These are phyloP conservation scores for Leptopterna dolabrata DNA, from an alignment of 2,888 invertebrate genomes.

Conservation along the genomic window DNA sequence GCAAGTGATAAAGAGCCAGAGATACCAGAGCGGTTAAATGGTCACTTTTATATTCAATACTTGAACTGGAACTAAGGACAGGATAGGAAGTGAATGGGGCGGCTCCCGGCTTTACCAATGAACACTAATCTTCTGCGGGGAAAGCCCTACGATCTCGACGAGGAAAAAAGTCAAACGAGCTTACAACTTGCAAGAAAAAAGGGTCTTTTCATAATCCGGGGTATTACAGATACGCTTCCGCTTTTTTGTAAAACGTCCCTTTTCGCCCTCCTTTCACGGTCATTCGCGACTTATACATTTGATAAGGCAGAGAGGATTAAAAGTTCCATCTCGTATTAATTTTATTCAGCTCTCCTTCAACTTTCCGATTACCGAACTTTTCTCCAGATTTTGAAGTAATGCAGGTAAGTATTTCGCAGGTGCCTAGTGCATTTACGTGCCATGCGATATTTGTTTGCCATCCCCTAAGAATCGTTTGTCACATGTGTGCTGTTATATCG, in stretches of 20 bases:
- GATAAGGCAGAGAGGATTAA: constrained; percentile 41
- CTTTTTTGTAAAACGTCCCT: not conserved
- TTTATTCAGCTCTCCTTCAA: constrained; percentile 14
- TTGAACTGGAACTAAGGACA: not conserved
- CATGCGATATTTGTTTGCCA: no score
- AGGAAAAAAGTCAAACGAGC: constrained; percentile 44
- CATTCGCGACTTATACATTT: constrained; percentile 26
- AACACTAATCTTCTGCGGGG: constrained; percentile 30
- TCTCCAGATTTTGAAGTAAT: not conserved
- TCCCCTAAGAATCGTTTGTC: no score
- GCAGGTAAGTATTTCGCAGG: not conserved
- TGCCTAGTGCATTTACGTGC: not conserved
- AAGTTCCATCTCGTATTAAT: constrained; percentile 35
- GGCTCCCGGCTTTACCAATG: constrained; percentile 24
- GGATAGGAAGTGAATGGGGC: not conserved
- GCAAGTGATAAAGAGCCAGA: constrained; percentile 5
- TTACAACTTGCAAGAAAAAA: constrained; percentile 47
- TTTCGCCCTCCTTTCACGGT: not conserved
- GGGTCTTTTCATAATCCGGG: constrained; percentile 31
- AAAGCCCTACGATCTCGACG: constrained; percentile 7
- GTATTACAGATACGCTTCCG: constrained; percentile 41
- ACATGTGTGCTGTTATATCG: no score
- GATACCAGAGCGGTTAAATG: constrained; percentile 24
- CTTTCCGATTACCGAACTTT: not conserved
- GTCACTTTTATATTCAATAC: constrained; percentile 46